Evolutionary conservation across 2,888 invertebrate species (phyloP).

Genomic region (Globia sparganii): DNA sequence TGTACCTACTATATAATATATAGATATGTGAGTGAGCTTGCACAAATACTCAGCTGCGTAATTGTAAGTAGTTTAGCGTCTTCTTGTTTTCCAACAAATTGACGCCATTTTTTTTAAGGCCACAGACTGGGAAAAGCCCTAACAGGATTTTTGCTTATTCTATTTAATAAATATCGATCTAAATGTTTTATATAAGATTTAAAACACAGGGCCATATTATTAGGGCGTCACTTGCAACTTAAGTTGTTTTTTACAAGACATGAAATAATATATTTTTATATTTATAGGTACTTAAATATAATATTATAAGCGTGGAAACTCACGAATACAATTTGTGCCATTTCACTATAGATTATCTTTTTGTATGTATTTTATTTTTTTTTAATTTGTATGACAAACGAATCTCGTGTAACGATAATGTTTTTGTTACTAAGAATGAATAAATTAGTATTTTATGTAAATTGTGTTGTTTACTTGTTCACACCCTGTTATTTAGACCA

Average conservation of each 20-base stretch:
- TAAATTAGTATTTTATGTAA: conserved; percentile 61
- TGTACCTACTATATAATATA: too few relatives aligned
- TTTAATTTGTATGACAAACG: conserved; percentile 12
- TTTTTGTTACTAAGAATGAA: conserved; percentile 63
- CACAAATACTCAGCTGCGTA: conserved; percentile 55
- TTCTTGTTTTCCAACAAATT: conserved; percentile 16
- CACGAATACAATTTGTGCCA: conserved; percentile 49
- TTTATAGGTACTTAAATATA: not conserved
- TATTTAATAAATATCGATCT: not conserved
- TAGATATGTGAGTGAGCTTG: conserved; percentile 52
- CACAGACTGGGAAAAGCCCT: not conserved
- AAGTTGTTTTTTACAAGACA: not conserved
- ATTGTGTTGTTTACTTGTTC: conserved; percentile 25
- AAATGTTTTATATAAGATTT: not conserved
- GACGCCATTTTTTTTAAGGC: conserved; percentile 6
- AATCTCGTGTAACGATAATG: conserved; percentile 42
- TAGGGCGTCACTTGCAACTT: not conserved
- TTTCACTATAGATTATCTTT: conserved; percentile 29
- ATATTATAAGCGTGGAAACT: not conserved
- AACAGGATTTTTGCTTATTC: not conserved
- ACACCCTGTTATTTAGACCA: not conserved
- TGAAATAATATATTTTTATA: not conserved
- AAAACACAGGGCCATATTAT: not conserved
- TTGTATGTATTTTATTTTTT: conserved; percentile 19
- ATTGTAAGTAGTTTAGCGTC: conserved; percentile 30